phyloP scores from a whole-genome alignment of 1,140 invertebrate species.

The Onthophagus taurus region DNA sequence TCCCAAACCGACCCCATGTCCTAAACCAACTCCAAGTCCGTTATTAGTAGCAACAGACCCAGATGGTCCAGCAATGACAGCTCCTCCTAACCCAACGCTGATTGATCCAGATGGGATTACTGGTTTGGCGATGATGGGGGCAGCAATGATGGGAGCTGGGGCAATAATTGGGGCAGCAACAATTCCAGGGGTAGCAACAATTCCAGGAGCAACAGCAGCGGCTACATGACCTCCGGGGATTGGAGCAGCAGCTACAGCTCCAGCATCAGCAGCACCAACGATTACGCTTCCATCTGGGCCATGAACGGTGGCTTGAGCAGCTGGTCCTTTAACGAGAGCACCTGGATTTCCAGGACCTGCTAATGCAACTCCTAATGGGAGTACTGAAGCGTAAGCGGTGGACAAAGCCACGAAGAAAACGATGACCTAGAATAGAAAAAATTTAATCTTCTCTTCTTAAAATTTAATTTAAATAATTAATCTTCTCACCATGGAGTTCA shows the following conservation, averaged over 20 bases:
- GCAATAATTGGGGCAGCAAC: conserved; percentile 1
- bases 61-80: conserved; percentile 9
- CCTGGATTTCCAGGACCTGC: conserved; percentile 12
- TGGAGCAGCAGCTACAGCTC: conserved; percentile 11
- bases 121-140: not conserved
- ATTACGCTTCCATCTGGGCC: conserved; percentile 14
- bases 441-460: not conserved
- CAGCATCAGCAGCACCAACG: conserved; percentile 5
- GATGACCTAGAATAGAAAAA: conserved; percentile 4
- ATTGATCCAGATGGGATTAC: not conserved
- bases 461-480: not conserved
- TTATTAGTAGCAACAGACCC: conserved; percentile 2
- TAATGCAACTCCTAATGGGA: not conserved
- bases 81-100: not conserved
- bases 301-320: not conserved
- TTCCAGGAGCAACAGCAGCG: conserved; percentile 12
- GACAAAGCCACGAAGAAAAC: conserved; percentile 3
- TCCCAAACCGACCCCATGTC: too few species aligned
- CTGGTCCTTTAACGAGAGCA: conserved; percentile 12
- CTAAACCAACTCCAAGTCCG: too few species aligned
- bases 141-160: conserved; percentile 2
- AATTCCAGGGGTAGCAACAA: too few species aligned
- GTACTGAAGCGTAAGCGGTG: not conserved
- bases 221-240: conserved; percentile 10
- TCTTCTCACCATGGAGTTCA: conserved; percentile 5